These are phyloP conservation scores for Coecobrya sp. DNA, from an alignment of 2,888 invertebrate species.

Conservation along the genomic window DNA sequence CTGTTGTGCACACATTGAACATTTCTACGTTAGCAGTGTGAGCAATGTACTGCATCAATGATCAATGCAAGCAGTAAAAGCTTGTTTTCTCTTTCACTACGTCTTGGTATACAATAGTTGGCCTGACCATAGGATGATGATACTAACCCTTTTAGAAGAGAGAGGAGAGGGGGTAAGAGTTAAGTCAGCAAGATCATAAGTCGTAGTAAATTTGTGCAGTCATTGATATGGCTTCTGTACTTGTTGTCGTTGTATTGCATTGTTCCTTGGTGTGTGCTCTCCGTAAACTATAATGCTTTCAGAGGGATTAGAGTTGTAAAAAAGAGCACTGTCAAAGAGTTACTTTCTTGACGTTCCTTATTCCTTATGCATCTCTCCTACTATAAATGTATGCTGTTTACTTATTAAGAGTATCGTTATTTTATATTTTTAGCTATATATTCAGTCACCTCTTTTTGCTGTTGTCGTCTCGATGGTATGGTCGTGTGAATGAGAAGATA, in stretches of 20 bases:
- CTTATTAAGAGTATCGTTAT: no score
- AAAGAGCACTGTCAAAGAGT: constrained; percentile 72
- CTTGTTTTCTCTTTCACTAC: constrained; percentile 28
- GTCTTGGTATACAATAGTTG: constrained; percentile 31
- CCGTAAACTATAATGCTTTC: constrained; percentile 63
- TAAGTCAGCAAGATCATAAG: constrained; percentile 56
- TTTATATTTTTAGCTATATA: neutral
- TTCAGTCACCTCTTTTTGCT: neutral
- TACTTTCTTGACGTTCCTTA: constrained; percentile 51
- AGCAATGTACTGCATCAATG: constrained; percentile 4
- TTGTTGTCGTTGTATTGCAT: constrained; percentile 30
- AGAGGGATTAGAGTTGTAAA: constrained; percentile 75
- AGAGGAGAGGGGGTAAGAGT: constrained; percentile 23
- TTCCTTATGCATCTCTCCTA: no score
- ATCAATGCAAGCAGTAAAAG: constrained; percentile 26
- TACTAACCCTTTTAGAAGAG: constrained; percentile 15
- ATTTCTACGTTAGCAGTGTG: neutral
- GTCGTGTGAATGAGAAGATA: constrained; percentile 84
- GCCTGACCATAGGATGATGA: constrained; percentile 36
- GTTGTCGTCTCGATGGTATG: neutral
- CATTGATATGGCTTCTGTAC: constrained; percentile 75
- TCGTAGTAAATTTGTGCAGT: constrained; percentile 78
- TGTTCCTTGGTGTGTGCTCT: constrained; percentile 46
- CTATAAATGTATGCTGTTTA: no score
- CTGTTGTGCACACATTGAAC: constrained; percentile 15